These are phyloP conservation scores for Hirtodrosophila histrioides DNA, from an alignment of 2,888 invertebrate species.

Conservation along the genomic window DNA sequence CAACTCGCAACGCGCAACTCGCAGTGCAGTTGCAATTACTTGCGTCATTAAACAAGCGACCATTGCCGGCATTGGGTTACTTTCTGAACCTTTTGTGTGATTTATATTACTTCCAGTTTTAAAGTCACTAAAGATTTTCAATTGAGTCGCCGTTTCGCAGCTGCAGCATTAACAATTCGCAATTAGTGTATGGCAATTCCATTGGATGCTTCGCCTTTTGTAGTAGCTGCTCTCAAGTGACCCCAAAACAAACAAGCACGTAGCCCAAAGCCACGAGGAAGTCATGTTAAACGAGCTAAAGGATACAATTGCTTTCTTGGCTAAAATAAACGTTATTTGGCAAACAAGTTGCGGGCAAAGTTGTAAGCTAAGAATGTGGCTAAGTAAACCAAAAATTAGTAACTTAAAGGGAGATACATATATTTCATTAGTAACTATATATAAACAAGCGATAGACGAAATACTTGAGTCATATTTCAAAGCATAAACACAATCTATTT, in stretches of 20 bases:
- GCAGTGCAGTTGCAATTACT: constrained; percentile 62
- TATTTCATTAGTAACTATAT: no score
- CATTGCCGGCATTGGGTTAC: constrained; percentile 55
- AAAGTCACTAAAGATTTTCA: constrained; percentile 69
- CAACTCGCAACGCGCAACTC: constrained; percentile 40
- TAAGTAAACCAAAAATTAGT: no score
- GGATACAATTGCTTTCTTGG: constrained; percentile 21
- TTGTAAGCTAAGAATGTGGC: no score
- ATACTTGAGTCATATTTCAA: no score
- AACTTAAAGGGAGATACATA: no score
- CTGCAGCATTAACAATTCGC: constrained; percentile 57
- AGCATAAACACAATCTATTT: no score
- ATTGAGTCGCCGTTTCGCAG: constrained; percentile 50
- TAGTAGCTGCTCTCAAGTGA: constrained; percentile 15
- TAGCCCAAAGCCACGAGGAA: constrained; percentile 37
- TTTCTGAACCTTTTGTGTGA: constrained; percentile 72
- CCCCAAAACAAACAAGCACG: constrained; percentile 48
- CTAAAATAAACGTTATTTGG: constrained; percentile 1
- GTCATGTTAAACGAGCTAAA: constrained; percentile 19
- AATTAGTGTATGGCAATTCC: constrained; percentile 46
- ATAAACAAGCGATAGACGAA: no score
- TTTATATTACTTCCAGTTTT: constrained; percentile 71
- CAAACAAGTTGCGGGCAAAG: no score
- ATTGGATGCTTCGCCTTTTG: constrained; percentile 27
- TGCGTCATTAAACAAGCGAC: constrained; percentile 73